Evolutionary conservation across 2,888 invertebrate genomes (phyloP).

Genomic region (Tupiocoris notatus): DNA sequence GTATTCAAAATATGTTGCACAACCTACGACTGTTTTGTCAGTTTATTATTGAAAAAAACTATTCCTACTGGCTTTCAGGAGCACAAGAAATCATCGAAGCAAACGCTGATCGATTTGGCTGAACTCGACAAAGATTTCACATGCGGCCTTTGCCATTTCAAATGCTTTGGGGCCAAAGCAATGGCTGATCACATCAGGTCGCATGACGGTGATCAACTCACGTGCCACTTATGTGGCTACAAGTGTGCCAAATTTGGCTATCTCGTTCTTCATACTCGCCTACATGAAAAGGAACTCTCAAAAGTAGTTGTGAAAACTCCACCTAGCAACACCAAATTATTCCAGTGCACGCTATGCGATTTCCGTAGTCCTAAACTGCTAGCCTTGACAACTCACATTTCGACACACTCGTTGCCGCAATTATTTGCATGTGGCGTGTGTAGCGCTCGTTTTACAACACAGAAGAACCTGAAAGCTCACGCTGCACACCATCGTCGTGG

Average conservation of each 20-base stretch:
- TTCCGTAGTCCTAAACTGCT: slow-evolving; percentile 12
- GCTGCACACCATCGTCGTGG: slow-evolving; percentile 34
- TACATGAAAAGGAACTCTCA: slow-evolving; percentile 32
- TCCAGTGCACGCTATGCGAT: slow-evolving; percentile 34
- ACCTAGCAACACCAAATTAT: neutral
- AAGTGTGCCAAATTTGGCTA: slow-evolving; percentile 37
- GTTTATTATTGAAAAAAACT: too few species aligned
- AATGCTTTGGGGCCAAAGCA: slow-evolving; percentile 4
- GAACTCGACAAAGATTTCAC: neutral
- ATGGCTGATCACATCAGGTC: slow-evolving; percentile 33
- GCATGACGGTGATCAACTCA: slow-evolving; percentile 39
- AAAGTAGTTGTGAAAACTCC: slow-evolving; percentile 2
- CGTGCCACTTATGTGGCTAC: slow-evolving; percentile 37
- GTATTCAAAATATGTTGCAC: too few species aligned
- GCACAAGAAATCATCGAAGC: neutral
- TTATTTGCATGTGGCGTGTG: slow-evolving; percentile 31
- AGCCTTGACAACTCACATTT: slow-evolving; percentile 29
- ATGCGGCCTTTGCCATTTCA: slow-evolving; percentile 29
- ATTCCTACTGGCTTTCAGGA: too few species aligned
- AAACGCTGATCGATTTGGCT: neutral
- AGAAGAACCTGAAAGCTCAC: slow-evolving; percentile 39
- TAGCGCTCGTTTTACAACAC: slow-evolving; percentile 30
- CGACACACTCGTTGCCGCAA: slow-evolving; percentile 34
- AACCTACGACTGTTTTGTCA: too few species aligned
- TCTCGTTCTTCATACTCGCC: slow-evolving; percentile 30